Evolutionary conservation across 2,888 invertebrate species (phyloP).

Genomic region (Pinctada fucata): DNA sequence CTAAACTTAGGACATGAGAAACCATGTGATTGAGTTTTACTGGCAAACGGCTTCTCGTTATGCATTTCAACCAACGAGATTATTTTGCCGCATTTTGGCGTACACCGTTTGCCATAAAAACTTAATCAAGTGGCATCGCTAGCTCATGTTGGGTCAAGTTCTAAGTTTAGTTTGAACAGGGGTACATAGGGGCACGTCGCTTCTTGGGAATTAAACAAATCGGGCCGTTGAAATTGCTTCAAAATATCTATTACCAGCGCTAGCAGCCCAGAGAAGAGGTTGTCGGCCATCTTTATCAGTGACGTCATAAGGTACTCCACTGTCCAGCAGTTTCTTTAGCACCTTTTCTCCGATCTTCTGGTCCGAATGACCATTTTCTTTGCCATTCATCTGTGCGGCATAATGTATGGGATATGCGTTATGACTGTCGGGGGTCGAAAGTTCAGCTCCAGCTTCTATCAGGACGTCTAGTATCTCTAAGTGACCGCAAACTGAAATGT

Average conservation of each 20-base stretch:
- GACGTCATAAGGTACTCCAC: conserved; percentile 88
- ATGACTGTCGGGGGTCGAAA: conserved; percentile 93
- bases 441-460: conserved; percentile 88
- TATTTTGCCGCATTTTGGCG: too few species aligned
- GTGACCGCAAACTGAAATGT: conserved; percentile 88
- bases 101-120: too few species aligned
- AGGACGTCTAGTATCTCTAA: conserved; percentile 91
- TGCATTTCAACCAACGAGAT: too few species aligned
- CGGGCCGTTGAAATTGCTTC: neutral
- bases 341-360: conserved; percentile 84
- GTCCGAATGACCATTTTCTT: conserved; percentile 78
- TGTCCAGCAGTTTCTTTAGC: conserved; percentile 85
- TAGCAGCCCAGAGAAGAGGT: conserved; percentile 97
- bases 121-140: too few species aligned
- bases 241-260: conserved; percentile 83
- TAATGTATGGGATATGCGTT: conserved; percentile 97
- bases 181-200: too few species aligned
- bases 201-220: too few species aligned
- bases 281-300: conserved; percentile 95
- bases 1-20: too few species aligned
- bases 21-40: too few species aligned
- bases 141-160: too few species aligned
- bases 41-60: too few species aligned
- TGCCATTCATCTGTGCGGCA: conserved; percentile 96
- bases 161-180: too few species aligned